Conservation (phyloP, 2,888 invertebrate species). For the Drosophila engyochracea region DNA sequence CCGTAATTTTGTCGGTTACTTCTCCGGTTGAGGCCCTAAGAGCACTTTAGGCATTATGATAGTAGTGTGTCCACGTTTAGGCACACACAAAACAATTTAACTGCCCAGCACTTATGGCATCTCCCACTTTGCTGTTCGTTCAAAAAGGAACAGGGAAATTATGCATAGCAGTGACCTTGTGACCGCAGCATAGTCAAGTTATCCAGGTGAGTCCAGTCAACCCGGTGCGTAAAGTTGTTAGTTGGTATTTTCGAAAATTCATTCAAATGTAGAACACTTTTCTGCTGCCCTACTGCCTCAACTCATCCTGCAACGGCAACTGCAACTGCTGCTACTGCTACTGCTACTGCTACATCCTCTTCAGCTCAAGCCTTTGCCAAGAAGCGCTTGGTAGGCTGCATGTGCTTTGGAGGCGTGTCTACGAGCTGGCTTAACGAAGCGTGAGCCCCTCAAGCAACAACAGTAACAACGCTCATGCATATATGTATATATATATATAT, state of each 20-base stretch:
- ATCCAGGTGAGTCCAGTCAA: conserved; percentile 22
- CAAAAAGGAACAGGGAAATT: conserved; percentile 42
- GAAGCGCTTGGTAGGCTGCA: conserved; percentile 29
- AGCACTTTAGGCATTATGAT: conserved; percentile 60
- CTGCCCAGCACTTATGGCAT: conserved; percentile 59
- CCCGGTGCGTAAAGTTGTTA: conserved; percentile 46
- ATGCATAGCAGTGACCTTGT: conserved; percentile 60
- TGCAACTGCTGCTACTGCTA: neutral
- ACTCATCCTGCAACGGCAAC: conserved; percentile 1
- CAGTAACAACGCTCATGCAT: conserved; percentile 46
- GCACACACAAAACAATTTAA: conserved; percentile 45
- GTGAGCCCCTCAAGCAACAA: conserved; percentile 43
- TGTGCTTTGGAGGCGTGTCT: conserved; percentile 52
- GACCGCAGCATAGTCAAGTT: conserved; percentile 39
- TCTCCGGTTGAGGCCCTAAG: conserved; percentile 60
- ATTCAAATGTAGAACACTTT: conserved; percentile 57
- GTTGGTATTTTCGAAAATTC: conserved; percentile 56
- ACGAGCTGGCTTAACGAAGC: conserved; percentile 50
- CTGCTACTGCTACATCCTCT: neutral
- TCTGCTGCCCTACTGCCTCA: conserved; percentile 4
- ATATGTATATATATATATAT: conserved; percentile 12
- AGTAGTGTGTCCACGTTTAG: conserved; percentile 23
- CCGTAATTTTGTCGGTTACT: conserved; percentile 77
- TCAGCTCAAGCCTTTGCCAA: conserved; percentile 9
- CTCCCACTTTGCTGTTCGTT: conserved; percentile 18